Evolutionary conservation across 2,113 vertebrate species (phyloP), one percentile per base, ranked within the genome.

Genomic region (Crotalus viridis): DNA sequence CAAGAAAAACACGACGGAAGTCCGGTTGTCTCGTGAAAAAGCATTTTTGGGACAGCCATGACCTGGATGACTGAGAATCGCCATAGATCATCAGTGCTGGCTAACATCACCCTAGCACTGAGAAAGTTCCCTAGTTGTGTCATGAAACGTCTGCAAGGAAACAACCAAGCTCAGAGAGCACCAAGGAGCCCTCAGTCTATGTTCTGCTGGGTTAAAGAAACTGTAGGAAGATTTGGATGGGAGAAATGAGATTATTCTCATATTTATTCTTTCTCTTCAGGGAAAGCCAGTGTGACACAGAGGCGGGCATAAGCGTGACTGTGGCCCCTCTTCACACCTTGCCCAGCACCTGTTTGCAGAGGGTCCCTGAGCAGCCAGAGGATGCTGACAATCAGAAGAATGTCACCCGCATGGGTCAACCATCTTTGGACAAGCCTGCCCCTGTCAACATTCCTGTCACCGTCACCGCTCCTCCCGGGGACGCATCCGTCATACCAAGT

Each of bases 361-460:
- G 98, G 96, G 97, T 98, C 15, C 96, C 97, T 0, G 98, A 99
- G 81, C 98, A 98, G 93, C 98, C 97, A 0, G 99, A 99, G 95
- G 98, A 99, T 21, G 98, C 98, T 0, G 99, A 99, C 96, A 99
- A 99, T 96, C 98, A 99, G 97, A 98, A 97, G 90, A 99, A 99
- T 0, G 98, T 99, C 74, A 98, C 97, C 0, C 97, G 97, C 57
- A 98, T 98, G 92, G 98, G 97, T 7, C 97, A 98, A 85, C 94
- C 98, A 2, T 95, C 97, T 2, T 95, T 97, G 43, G 97, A 98
- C 81, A 97, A 97, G 92, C 97, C 97, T 92, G 98, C 97, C 87
- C 91, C 98, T 51, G 97, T 97, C 93, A 98, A 98, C 55, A 96
- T 98, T 87, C 98, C 99, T 0, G 98, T 98, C 91, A 98, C 98